Conservation (phyloP, 2,888 invertebrate species). For the Pseudococcus longispinus region DNA sequence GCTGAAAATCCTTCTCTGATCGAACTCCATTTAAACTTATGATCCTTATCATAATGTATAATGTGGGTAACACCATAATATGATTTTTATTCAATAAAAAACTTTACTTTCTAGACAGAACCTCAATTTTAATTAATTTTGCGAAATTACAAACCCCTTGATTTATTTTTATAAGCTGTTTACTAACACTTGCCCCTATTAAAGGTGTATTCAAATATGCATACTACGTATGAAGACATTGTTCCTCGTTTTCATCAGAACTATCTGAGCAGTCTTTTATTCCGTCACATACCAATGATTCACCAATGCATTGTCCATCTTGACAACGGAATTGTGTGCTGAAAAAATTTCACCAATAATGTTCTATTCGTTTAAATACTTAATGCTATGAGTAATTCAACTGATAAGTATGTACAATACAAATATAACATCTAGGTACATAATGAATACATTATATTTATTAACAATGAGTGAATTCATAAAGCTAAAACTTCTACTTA, state of each 20-base stretch:
- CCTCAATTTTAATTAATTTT: neutral
- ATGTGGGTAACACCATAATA: neutral
- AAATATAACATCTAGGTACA: no score
- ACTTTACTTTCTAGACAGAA: neutral
- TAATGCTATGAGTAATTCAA: no score
- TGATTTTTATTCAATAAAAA: no score
- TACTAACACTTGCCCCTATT: neutral
- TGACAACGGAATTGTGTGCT: constrained; percentile 60
- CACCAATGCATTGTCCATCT: constrained; percentile 60
- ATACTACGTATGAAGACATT: neutral
- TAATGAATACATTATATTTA: no score
- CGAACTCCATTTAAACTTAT: no score
- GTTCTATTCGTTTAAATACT: neutral
- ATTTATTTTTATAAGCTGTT: neutral
- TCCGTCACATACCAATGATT: constrained; percentile 60
- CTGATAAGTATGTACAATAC: neutral
- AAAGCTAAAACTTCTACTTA: neutral
- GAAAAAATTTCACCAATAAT: neutral
- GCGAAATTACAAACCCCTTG: neutral
- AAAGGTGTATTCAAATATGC: neutral
- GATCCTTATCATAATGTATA: no score
- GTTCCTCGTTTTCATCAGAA: constrained; percentile 59
- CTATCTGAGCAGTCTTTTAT: constrained; percentile 59
- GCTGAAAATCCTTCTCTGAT: no score
- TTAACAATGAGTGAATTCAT: no score